Percentiles rank a stretch among this genome's conserved stretches.
These are phyloP conservation scores for Anadara kagoshimensis DNA, from an alignment of 1,140 invertebrate species.

Conservation along the genomic window DNA sequence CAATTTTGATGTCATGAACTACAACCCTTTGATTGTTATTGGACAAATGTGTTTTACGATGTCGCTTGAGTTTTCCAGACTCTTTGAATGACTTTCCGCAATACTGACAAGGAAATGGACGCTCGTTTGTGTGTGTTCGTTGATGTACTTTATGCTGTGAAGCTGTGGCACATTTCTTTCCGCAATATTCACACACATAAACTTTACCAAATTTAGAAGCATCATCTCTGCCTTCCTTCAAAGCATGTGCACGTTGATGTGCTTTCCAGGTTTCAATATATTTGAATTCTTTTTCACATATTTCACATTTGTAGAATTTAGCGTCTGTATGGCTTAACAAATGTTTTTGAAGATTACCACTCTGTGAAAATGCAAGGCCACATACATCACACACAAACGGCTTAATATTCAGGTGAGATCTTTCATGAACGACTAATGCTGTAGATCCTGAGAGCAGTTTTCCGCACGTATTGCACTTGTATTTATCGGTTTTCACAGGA, in stretches of 20 bases:
- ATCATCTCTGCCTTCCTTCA: conserved; percentile 16
- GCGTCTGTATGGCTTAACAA: conserved; percentile 63
- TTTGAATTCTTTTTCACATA: conserved; percentile 59
- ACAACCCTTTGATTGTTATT: too few relatives aligned
- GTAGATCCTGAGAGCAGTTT: conserved; percentile 90
- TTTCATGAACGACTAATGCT: conserved; percentile 94
- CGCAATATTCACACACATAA: conserved; percentile 29
- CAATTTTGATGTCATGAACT: too few relatives aligned
- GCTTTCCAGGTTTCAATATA: conserved; percentile 30
- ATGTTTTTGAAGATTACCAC: conserved; percentile 69
- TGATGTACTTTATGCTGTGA: conserved; percentile 40
- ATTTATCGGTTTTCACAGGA: conserved; percentile 74
- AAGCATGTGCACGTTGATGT: conserved; percentile 32
- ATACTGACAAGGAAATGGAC: conserved; percentile 87
- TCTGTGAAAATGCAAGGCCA: conserved; percentile 81
- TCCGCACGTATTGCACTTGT: conserved; percentile 90
- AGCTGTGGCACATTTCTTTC: conserved; percentile 25
- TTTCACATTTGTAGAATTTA: conserved; percentile 54
- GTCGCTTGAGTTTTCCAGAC: conserved; percentile 95
- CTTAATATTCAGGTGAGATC: conserved; percentile 93
- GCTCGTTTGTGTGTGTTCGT: conserved; percentile 82
- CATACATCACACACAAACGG: conserved; percentile 82
- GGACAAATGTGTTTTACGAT: conserved; percentile 91
- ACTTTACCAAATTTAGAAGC: conserved; percentile 24
- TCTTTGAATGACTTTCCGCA: conserved; percentile 91